phyloP scores from a whole-genome alignment of 2,888 invertebrate genomes.

The Silvanus unidentatus region DNA sequence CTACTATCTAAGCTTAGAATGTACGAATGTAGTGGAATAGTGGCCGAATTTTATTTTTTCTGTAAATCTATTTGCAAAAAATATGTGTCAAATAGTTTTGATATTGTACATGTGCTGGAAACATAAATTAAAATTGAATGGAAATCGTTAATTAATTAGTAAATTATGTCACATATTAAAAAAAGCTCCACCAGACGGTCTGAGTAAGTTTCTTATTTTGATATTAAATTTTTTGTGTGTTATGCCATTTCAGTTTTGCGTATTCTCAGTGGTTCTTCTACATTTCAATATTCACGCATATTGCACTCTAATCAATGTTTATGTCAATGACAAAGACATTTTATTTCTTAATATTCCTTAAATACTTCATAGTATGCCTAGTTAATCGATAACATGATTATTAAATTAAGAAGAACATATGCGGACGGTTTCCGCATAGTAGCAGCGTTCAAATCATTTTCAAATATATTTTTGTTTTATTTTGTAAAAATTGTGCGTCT shows the following conservation, averaged over 20 bases:
- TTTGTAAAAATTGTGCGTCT: no score
- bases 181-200: slow-evolving; percentile 44
- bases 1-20: no score
- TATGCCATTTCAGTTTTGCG: no score
- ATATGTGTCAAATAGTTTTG: slow-evolving; percentile 32
- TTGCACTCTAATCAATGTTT: slow-evolving; percentile 8
- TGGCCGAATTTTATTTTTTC: neutral
- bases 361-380: no score
- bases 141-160: neutral
- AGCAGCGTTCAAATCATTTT: no score
- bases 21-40: neutral
- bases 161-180: slow-evolving; percentile 42
- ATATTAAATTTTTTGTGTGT: neutral
- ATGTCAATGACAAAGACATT: slow-evolving; percentile 9
- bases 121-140: slow-evolving; percentile 32
- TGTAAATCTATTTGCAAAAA: slow-evolving; percentile 6
- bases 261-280: neutral
- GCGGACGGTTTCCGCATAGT: no score
- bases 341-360: neutral
- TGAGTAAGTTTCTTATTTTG: slow-evolving; percentile 41
- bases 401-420: no score
- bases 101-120: slow-evolving; percentile 37
- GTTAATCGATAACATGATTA: neutral
- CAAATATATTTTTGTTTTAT: no score
- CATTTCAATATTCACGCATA: no score